phyloP scores from a whole-genome alignment of 2,888 invertebrate genomes.

The Drosophila histrio region DNA sequence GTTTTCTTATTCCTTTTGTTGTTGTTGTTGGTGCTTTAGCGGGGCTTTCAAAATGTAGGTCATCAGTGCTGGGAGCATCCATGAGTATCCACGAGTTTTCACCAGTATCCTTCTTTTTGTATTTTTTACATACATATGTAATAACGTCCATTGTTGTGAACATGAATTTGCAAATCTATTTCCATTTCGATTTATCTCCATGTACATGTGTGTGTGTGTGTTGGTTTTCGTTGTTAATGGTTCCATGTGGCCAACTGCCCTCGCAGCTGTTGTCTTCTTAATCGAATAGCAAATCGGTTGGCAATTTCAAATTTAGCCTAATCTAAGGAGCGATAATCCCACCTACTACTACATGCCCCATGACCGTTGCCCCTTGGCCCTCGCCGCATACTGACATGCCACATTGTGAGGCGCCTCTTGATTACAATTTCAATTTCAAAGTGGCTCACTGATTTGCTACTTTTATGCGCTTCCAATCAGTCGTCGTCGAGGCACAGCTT shows the following conservation, averaged over 20 bases:
- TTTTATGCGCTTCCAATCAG: constrained; percentile 70
- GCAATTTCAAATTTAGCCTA: constrained; percentile 70
- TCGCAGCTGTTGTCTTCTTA: constrained; percentile 59
- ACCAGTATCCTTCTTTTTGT: constrained; percentile 41
- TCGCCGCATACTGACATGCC: constrained; percentile 8
- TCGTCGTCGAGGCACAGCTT: constrained; percentile 45
- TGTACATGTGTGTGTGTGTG: neutral
- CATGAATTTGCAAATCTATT: constrained; percentile 76
- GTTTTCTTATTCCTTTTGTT: constrained; percentile 8
- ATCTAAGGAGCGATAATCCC: constrained; percentile 61
- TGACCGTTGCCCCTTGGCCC: neutral
- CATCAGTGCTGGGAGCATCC: constrained; percentile 54
- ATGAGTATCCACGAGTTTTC: constrained; percentile 19
- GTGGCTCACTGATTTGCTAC: constrained; percentile 61
- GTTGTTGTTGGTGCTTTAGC: constrained; percentile 17
- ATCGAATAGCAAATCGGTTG: constrained; percentile 75
- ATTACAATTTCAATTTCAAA: constrained; percentile 75
- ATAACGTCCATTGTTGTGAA: constrained; percentile 57
- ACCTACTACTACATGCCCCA: constrained; percentile 3
- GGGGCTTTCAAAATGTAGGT: constrained; percentile 61
- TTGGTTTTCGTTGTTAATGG: constrained; percentile 41
- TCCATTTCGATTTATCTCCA: constrained; percentile 59
- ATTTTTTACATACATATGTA: constrained; percentile 27
- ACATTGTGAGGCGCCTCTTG: constrained; percentile 50
- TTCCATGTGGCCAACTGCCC: constrained; percentile 15